Evolutionary conservation across 2,113 vertebrate species (phyloP), one percentile per base, ranked within the genome.

Genomic region (Perognathus longimembris): DNA sequence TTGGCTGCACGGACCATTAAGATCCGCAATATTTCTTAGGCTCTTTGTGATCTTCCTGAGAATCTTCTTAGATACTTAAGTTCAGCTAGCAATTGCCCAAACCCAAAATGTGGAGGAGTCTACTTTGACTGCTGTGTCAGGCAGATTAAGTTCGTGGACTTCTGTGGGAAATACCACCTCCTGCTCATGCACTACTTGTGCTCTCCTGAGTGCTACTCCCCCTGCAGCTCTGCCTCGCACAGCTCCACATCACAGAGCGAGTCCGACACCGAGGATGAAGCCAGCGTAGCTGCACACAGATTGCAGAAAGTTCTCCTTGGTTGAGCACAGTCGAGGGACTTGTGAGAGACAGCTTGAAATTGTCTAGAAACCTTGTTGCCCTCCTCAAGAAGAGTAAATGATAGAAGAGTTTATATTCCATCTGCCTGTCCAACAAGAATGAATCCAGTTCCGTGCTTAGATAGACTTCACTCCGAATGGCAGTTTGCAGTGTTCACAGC

Each of bases 171-270:
- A 97, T 99, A 99, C 32, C 99, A 99, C 11, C 98, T 99, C 57
- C 99, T 99, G 0, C 98, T 99, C 96, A 99, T 99, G 99, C 99
- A 99, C 98, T 99, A 99, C 98, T 97, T 99, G 98, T 99, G 99
- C 97, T 99, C 99, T 36, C 98, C 98, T 0, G 98, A 98, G 26
- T 98, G 98, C 85, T 98, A 98, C n/a, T 98, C 98, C 38, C 99
- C 99, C 6, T 99, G 98, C 96, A 99, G 99, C 97, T 99, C 99
- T 30, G 99, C 99, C n/a, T 99, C 99, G 90, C 99, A 99, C 97
- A 99, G 98, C 98, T 99, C 99, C 67, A 99, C 99, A 87, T 99
- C 99, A n/a, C 99, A 99, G 97, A 99, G 99, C 0, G 99, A 99
- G 54, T 99, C 99, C 0, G 99, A 99, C 95, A 99, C 99, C 0